Conservation (phyloP, 2,113 vertebrate species). For the Silurus meridionalis region DNA sequence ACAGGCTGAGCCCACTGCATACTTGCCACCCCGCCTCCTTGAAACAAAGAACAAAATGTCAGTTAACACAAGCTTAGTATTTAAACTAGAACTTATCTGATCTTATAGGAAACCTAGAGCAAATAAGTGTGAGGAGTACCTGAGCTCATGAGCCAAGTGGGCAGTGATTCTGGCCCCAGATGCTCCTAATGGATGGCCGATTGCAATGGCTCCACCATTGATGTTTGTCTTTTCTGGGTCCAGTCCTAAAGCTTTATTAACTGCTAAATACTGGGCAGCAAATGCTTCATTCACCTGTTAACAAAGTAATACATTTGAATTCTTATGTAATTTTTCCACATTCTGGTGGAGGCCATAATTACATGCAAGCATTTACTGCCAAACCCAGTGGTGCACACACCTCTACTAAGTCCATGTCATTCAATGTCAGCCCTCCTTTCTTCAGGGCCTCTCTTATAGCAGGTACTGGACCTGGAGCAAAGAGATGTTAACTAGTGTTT, state of each 20-base stretch:
- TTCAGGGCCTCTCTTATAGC: conserved; percentile 89
- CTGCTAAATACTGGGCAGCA: conserved; percentile 88
- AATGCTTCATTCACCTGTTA: conserved; percentile 95
- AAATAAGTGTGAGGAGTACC: conserved; percentile 65
- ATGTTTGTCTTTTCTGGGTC: conserved; percentile 88
- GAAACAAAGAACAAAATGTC: conserved; percentile 5
- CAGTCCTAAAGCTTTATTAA: conserved; percentile 81
- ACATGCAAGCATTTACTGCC: not conserved
- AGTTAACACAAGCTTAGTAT: not conserved
- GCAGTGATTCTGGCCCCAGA: conserved; percentile 89
- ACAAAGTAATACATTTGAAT: not conserved
- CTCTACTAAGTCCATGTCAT: conserved; percentile 95
- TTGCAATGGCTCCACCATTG: conserved; percentile 89
- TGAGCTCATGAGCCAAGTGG: conserved; percentile 89
- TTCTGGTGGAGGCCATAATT: not conserved
- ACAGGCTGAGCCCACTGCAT: conserved; percentile 90
- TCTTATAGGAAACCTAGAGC: not conserved
- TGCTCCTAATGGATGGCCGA: conserved; percentile 89
- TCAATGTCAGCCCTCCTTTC: conserved; percentile 85
- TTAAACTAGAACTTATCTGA: not conserved
- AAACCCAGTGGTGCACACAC: conserved; percentile 60
- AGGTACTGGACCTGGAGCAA: conserved; percentile 83
- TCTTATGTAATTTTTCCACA: not conserved
- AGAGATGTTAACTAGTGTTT: not conserved
- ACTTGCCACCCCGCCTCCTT: conserved; percentile 88